These are phyloP conservation scores for Euproctis similis DNA, from an alignment of 2,888 invertebrate genomes.

Conservation along the genomic window DNA sequence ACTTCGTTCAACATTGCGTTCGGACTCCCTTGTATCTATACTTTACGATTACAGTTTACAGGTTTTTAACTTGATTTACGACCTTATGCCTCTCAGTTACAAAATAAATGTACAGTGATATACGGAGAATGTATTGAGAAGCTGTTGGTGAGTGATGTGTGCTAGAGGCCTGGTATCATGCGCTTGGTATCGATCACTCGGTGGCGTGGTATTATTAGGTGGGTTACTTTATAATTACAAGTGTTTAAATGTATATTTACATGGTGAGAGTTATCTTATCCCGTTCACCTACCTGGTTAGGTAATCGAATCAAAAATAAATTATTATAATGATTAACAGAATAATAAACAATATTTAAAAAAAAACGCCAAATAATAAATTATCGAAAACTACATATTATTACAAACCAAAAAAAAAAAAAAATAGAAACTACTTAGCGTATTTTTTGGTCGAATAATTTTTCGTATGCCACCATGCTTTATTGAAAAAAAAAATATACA, in stretches of 20 bases:
- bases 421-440: conserved; percentile 10
- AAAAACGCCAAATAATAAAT: too few species aligned
- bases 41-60: too few species aligned
- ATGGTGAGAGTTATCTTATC: conserved; percentile 49
- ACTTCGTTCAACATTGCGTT: too few species aligned
- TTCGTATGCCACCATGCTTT: conserved; percentile 48
- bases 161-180: conserved; percentile 73
- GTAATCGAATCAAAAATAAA: conserved; percentile 30
- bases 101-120: conserved; percentile 58
- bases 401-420: too few species aligned
- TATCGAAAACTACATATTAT: too few species aligned
- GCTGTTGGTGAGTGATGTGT: conserved; percentile 74
- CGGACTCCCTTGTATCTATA: too few species aligned
- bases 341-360: conserved; percentile 19
- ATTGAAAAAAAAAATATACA: conserved; percentile 10
- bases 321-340: conserved; percentile 30
- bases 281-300: conserved; percentile 40
- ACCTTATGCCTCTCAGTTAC: conserved; percentile 72
- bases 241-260: conserved; percentile 61
- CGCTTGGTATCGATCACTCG: conserved; percentile 75
- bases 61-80: conserved; percentile 36
- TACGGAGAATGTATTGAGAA: conserved; percentile 68
- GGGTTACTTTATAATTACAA: conserved; percentile 63
- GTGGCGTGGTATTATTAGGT: conserved; percentile 74
- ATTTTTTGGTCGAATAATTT: conserved; percentile 17